Base-by-base conservation (phyloP, 2,797 vertebrate species). In the Valencia hispanica region DNA sequence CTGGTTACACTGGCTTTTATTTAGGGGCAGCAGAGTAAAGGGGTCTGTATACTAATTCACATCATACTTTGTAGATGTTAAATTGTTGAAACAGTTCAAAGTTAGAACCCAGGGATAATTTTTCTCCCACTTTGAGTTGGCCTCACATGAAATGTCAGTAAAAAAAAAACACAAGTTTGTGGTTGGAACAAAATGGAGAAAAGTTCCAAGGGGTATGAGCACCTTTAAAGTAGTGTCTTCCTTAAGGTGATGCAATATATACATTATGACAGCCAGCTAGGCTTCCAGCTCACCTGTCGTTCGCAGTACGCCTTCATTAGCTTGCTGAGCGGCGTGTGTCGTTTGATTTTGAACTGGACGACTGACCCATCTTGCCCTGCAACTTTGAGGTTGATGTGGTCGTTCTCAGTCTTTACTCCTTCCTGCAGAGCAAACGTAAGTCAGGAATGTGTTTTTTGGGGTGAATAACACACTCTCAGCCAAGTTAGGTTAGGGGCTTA, bases 271-370 rank as follows among this genome's bases (percentile, higher is more conserved):
- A 30, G 75, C 57, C 7, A 48, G 36, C 9, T 5, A 7, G 34
- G 15, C 9, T 20, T 50, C 61, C 4, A 27, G 53, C 91, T 84
- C 87, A 97, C 98, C 97, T 97, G 97, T 91, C 97, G 95, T 95
- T 98, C 97, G 78, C 97, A 99, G 93, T 97, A 97, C 0, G 96
- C 97, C 93, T 97, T 97, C 98, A 99, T 98, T 84, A 98, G 94
- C 95, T 97, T 98, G 95, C 95, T 96, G 89, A 99, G 96, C 0
- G 97, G 97, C 18, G 96, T 97, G 94, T 97, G 97, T 83, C 97
- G 95, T 93, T 98, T 99, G 86, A 98, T 98, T 92, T 99, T 97
- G 88, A 99, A 98, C 91, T 97, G 97, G 91, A 97, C 97, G 90
- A 97, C 96, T 0, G 97, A 98, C 41, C 97, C 97, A 80, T 98